A percentile compares a stretch with the other conserved stretches of the same genome.
phyloP scores from a whole-genome alignment of 2,797 vertebrate genomes.

The Falco concolor region DNA sequence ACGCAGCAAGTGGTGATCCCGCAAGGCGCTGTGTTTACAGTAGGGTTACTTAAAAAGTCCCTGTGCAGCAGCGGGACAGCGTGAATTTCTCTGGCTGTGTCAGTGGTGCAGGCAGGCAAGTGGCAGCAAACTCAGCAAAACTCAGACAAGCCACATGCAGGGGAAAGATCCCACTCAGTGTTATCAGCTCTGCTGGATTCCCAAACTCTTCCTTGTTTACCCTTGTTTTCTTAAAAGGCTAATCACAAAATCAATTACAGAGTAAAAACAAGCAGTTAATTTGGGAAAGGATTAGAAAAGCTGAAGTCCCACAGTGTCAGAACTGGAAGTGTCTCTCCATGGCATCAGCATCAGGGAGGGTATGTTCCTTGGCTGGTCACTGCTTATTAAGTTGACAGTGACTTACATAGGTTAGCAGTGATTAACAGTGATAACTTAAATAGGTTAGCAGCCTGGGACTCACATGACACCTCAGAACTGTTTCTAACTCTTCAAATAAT shows the following conservation, averaged over 20 bases:
- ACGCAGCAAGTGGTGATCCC: neutral
- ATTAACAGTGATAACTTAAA: too few species aligned
- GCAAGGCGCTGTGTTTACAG: neutral
- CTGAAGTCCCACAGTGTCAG: neutral
- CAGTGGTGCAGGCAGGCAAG: neutral
- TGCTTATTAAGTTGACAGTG: neutral
- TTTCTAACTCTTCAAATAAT: neutral
- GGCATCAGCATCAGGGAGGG: neutral
- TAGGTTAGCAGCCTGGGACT: neutral
- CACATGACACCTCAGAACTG: neutral
- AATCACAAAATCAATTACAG: neutral
- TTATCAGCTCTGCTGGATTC: neutral
- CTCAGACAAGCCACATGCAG: neutral
- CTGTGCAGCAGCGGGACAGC: neutral
- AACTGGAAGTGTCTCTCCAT: neutral
- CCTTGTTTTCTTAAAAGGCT: neutral
- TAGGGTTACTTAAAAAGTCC: neutral
- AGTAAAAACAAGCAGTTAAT: neutral
- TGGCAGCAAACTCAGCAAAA: neutral
- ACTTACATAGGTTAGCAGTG: rapidly evolving
- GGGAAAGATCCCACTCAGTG: rapidly evolving
- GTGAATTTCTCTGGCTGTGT: neutral
- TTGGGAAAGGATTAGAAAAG: neutral
- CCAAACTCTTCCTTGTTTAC: neutral
- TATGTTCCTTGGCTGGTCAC: neutral